Conservation (phyloP, 1,140 invertebrate species). For the Chymomyza costata region DNA sequence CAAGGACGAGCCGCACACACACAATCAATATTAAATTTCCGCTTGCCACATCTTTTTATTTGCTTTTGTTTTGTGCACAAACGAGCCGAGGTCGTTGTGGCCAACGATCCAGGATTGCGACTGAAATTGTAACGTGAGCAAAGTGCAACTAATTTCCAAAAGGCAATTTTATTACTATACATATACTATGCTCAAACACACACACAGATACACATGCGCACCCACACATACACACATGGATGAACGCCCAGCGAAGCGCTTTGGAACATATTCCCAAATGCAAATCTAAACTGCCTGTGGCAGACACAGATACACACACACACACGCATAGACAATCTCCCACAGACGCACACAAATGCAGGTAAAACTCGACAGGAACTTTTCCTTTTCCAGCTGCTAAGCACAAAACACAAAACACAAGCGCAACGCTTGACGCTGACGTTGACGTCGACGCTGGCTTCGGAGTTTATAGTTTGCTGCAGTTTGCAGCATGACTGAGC, state of each 20-base stretch:
- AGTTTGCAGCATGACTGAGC: too few relatives aligned
- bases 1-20: too few relatives aligned
- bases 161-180: slow-evolving; percentile 69
- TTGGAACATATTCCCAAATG: slow-evolving; percentile 58
- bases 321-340: slow-evolving; percentile 13
- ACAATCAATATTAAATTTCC: slow-evolving; percentile 71
- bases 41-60: slow-evolving; percentile 68
- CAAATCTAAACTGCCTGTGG: slow-evolving; percentile 64
- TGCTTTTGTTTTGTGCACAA: slow-evolving; percentile 47
- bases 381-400: slow-evolving; percentile 29
- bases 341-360: slow-evolving; percentile 7
- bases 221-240: slow-evolving; percentile 29
- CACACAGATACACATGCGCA: slow-evolving; percentile 25
- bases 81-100: slow-evolving; percentile 5
- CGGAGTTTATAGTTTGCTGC: not conserved
- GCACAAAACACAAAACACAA: slow-evolving; percentile 22
- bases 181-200: too few relatives aligned
- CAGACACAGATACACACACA: slow-evolving; percentile 16
- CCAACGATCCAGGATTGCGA: not conserved
- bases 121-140: slow-evolving; percentile 47
- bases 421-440: slow-evolving; percentile 8
- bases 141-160: slow-evolving; percentile 68
- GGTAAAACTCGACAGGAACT: slow-evolving; percentile 30
- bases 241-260: slow-evolving; percentile 14
- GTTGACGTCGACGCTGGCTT: slow-evolving; percentile 28